Percentiles rank a stretch among this genome's conserved stretches.
These are phyloP conservation scores for Parapristionchus giblindavisi DNA, from an alignment of 2,888 invertebrate genomes.

Conservation along the genomic window DNA sequence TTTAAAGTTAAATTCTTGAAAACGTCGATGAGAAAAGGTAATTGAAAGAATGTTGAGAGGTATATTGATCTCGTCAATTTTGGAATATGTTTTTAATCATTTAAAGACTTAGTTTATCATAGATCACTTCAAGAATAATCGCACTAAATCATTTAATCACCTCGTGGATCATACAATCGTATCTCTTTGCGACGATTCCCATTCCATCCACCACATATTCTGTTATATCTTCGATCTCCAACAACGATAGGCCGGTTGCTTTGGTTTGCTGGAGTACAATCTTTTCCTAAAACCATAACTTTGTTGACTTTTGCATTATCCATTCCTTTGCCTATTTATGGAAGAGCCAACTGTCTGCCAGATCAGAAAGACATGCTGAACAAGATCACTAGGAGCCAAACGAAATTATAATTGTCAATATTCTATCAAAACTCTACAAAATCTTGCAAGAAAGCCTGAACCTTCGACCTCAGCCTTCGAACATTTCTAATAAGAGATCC, in stretches of 20 bases:
- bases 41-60: background rate
- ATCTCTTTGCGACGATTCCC: conserved; percentile 43
- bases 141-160: conserved; percentile 28
- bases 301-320: too few relatives aligned
- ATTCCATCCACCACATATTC: conserved; percentile 44
- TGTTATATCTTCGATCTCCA: conserved; percentile 44
- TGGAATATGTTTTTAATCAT: too few relatives aligned
- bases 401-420: too few relatives aligned
- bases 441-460: too few relatives aligned
- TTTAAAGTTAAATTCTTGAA: background rate
- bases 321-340: too few relatives aligned
- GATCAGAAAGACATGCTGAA: too few relatives aligned
- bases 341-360: too few relatives aligned
- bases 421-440: too few relatives aligned
- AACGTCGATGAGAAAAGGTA: background rate
- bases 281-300: conserved; percentile 27
- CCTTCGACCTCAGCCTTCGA: too few relatives aligned
- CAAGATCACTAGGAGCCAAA: too few relatives aligned
- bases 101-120: background rate
- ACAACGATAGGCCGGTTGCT: conserved; percentile 36
- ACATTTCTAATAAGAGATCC: too few relatives aligned
- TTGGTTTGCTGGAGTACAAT: conserved; percentile 13
- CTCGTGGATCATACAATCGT: conserved; percentile 45
- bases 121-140: background rate
- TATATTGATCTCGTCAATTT: background rate